phyloP scores from a whole-genome alignment of 2,797 vertebrate genomes.

The Manis javanica region DNA sequence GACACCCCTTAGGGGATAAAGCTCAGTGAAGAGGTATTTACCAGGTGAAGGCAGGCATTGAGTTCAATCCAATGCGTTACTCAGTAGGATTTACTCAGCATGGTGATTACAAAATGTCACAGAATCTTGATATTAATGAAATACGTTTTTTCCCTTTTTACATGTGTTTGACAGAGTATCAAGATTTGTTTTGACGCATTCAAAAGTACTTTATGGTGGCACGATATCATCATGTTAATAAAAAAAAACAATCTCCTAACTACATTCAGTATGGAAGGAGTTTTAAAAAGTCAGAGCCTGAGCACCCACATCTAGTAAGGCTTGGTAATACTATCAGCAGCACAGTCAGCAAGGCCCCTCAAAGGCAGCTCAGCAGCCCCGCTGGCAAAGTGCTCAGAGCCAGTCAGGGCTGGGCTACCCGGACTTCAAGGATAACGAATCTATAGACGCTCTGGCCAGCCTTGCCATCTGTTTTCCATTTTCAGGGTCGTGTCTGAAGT shows the following conservation, averaged over 20 bases:
- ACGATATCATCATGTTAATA: background rate
- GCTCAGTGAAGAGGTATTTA: background rate
- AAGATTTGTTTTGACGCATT: background rate
- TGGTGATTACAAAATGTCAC: background rate
- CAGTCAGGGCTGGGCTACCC: background rate
- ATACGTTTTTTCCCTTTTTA: background rate
- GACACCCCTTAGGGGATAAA: background rate
- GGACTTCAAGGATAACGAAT: background rate
- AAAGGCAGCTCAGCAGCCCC: background rate
- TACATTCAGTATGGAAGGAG: no score
- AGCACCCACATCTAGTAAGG: no score
- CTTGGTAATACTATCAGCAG: no score
- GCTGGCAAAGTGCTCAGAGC: conserved; percentile 22
- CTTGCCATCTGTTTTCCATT: conserved; percentile 55
- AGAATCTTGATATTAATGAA: background rate
- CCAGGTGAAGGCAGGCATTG: background rate
- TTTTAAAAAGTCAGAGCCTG: no score
- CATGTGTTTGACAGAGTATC: background rate
- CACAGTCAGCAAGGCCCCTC: no score
- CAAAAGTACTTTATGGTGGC: conserved; percentile 5
- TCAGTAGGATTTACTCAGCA: background rate
- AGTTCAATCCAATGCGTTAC: background rate
- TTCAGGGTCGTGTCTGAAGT: conserved; percentile 47
- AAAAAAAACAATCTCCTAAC: background rate
- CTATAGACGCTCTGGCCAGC: background rate